These are phyloP conservation scores for Ivindomyrus marchei DNA, from an alignment of 2,113 vertebrate genomes.

Conservation along the genomic window DNA sequence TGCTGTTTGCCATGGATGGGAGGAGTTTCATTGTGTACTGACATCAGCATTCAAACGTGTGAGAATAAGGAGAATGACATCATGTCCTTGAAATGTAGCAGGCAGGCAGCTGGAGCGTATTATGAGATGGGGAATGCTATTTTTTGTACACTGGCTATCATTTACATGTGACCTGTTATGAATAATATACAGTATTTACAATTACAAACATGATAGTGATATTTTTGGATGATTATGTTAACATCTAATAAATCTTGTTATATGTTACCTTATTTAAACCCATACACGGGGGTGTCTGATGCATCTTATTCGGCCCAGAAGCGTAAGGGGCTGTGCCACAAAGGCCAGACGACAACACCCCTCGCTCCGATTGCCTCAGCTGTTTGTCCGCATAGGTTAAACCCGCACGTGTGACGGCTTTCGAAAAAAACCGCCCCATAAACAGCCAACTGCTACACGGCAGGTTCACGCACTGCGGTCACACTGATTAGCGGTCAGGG, in stretches of 20 bases:
- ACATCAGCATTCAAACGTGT: background rate
- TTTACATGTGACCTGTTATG: background rate
- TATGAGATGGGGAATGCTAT: background rate
- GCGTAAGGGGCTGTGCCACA: background rate
- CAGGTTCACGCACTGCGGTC: background rate
- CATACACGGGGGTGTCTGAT: background rate
- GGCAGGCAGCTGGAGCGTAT: background rate
- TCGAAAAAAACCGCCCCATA: background rate
- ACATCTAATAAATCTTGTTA: background rate
- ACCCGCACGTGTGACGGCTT: background rate
- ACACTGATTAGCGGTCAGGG: background rate
- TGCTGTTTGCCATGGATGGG: background rate
- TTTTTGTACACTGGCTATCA: background rate
- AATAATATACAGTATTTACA: background rate
- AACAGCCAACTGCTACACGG: too few relatives aligned
- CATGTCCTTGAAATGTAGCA: constrained; percentile 6
- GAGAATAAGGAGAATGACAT: constrained; percentile 6
- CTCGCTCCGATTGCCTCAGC: background rate
- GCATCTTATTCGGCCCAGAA: background rate
- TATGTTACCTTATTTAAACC: background rate
- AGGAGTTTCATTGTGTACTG: background rate
- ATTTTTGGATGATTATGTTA: background rate
- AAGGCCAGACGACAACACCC: background rate
- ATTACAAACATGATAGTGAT: background rate
- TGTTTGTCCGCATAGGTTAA: background rate